Base-by-base conservation (phyloP, 2,797 vertebrate species). In the Microctenopoma lineatum region DNA sequence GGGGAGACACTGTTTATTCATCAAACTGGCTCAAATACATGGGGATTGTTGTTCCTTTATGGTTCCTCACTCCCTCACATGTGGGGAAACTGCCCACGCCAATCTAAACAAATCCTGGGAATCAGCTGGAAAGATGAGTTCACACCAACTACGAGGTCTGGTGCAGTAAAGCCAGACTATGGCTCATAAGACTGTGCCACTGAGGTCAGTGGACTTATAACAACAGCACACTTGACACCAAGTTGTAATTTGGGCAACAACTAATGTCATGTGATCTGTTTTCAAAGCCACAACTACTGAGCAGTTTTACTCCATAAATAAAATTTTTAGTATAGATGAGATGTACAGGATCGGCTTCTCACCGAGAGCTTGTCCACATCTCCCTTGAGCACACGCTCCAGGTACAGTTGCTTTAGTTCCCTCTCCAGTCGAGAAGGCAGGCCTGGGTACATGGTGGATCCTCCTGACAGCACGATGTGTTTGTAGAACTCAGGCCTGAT, bases 331-430 rank as follows among this genome's bases (percentile, higher is more conserved):
- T 34, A 12, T 0, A 54, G 46, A n/a, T 5, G 32, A 66, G 36
- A 48, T 1, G 14, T 39, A 21, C 5, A 14, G 18, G 14, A 5
- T 7, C 4, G 1, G 32, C 46, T 14, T 77, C 95, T 94, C 89
- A 99, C 98, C 87, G 98, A 99, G 69, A 99, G 96, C 70, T 99
- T 99, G 84, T 99, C 98, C 80, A 99, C 97, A 0, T 99, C 97
- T 77, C 97, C 98, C 83, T 99, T 99, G 58, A 99, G 94, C 73
- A 99, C 97, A 27, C 98, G 94, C 85, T 99, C 98, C 89, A 99
- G 92, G 89, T 99, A 99, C 44, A 99, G 95, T 91, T 99, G 98
- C 70, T 99, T 99, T 26, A 99, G 96, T 70, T 99, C 98, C 47
- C 97, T 91, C 92, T 99, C 97, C 94, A 99, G 94, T 1, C 97